Evolutionary conservation across 2,888 invertebrate species (phyloP).

Genomic region (Anorthoa munda): DNA sequence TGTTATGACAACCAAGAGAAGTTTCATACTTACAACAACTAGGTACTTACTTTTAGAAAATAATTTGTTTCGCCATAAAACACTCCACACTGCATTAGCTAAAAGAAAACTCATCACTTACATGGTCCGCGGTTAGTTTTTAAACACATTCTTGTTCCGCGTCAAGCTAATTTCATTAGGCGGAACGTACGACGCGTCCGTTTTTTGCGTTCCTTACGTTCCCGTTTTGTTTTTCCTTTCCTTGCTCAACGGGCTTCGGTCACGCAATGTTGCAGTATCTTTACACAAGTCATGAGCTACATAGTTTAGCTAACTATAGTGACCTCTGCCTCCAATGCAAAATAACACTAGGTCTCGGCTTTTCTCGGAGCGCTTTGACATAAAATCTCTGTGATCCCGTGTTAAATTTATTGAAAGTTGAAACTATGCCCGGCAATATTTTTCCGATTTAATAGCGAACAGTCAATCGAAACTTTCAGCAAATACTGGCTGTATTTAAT

Average conservation of each 20-base stretch:
- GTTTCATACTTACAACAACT: not conserved
- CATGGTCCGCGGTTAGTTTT: conserved; percentile 27
- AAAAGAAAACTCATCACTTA: not conserved
- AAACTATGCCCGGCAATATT: conserved; percentile 24
- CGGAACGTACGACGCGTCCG: conserved; percentile 35
- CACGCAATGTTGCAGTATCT: conserved; percentile 79
- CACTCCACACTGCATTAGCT: not conserved
- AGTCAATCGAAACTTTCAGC: not conserved
- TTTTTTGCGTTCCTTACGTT: conserved; percentile 62
- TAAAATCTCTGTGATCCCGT: conserved; percentile 63
- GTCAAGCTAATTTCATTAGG: conserved; percentile 52
- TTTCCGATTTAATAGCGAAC: not conserved
- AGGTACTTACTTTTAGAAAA: no score
- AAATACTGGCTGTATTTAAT: not conserved
- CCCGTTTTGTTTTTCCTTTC: conserved; percentile 63
- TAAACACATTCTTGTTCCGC: conserved; percentile 27
- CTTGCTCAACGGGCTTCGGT: conserved; percentile 62
- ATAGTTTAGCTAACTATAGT: conserved; percentile 73
- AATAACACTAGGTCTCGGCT: conserved; percentile 77
- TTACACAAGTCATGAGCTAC: conserved; percentile 71
- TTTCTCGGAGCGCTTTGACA: conserved; percentile 75
- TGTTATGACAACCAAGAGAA: no score
- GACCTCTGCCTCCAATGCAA: conserved; percentile 75
- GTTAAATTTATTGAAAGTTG: conserved; percentile 55
- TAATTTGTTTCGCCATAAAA: not conserved